These are phyloP conservation scores for Galemys pyrenaicus DNA, from an alignment of 2,113 vertebrate genomes.

Conservation along the genomic window DNA sequence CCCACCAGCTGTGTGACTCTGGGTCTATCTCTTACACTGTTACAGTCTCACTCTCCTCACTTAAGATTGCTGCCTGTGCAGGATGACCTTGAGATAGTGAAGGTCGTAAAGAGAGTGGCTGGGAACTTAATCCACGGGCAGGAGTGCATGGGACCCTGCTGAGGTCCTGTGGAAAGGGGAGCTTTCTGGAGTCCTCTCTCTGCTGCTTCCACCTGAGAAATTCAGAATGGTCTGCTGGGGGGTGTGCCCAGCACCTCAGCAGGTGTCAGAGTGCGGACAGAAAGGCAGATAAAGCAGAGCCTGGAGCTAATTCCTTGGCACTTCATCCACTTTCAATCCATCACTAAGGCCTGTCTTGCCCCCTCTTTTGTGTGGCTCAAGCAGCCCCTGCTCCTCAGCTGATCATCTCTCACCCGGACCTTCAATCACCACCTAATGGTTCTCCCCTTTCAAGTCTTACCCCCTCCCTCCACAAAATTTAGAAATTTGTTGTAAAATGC, in stretches of 20 bases:
- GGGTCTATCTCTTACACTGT: background rate
- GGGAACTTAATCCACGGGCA: background rate
- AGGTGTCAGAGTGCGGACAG: background rate
- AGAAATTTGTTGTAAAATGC: constrained; percentile 11
- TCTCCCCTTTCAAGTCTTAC: background rate
- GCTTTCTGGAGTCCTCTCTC: background rate
- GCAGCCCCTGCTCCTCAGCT: background rate
- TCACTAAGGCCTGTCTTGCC: background rate
- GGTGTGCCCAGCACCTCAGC: background rate
- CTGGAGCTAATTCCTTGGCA: background rate
- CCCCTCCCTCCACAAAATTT: background rate
- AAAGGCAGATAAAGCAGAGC: background rate
- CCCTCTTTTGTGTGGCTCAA: background rate
- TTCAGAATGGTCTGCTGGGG: background rate
- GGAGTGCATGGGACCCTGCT: too few species aligned
- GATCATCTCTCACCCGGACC: background rate
- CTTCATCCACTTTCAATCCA: background rate
- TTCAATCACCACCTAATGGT: background rate
- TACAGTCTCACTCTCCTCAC: background rate
- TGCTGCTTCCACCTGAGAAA: background rate
- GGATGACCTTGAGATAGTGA: background rate
- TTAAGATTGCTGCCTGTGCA: background rate
- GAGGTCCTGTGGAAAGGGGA: background rate
- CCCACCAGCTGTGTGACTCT: background rate
- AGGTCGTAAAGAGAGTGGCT: too few species aligned